These are phyloP conservation scores for Microcebus ravelobensis DNA, from an alignment of 2,113 vertebrate genomes.

Conservation along the genomic window DNA sequence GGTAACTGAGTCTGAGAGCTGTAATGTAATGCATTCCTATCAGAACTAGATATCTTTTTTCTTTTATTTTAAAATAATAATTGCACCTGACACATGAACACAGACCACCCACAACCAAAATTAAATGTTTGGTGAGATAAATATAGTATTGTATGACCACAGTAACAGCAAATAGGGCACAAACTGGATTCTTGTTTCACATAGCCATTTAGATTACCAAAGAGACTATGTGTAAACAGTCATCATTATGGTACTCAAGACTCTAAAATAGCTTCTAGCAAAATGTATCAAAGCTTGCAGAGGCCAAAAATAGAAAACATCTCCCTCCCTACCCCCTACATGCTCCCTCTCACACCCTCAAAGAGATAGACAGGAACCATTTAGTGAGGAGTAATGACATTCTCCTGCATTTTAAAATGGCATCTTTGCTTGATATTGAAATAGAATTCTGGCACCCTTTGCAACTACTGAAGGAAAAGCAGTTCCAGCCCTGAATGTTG, in stretches of 20 bases:
- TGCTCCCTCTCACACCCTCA: neutral
- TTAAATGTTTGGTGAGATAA: slow-evolving; percentile 72
- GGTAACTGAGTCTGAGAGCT: slow-evolving; percentile 59
- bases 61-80: slow-evolving; percentile 79
- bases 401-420: slow-evolving; percentile 63
- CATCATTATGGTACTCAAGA: slow-evolving; percentile 78
- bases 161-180: slow-evolving; percentile 73
- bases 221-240: slow-evolving; percentile 76
- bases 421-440: slow-evolving; percentile 56
- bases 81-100: slow-evolving; percentile 81
- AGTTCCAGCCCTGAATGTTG: neutral
- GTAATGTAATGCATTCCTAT: slow-evolving; percentile 60
- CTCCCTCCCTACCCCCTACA: neutral
- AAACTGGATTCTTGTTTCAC: slow-evolving; percentile 76
- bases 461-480: slow-evolving; percentile 69
- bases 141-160: slow-evolving; percentile 79
- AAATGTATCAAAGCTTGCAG: slow-evolving; percentile 72
- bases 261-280: slow-evolving; percentile 80
- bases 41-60: slow-evolving; percentile 64
- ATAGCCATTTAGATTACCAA: slow-evolving; percentile 74
- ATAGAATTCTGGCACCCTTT: slow-evolving; percentile 69
- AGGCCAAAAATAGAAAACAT: slow-evolving; percentile 76
- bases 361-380: slow-evolving; percentile 43
- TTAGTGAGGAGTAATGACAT: slow-evolving; percentile 64
- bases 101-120: slow-evolving; percentile 78